Evolutionary conservation across 2,113 vertebrate species (phyloP).

Genomic region (Equus quagga): DNA sequence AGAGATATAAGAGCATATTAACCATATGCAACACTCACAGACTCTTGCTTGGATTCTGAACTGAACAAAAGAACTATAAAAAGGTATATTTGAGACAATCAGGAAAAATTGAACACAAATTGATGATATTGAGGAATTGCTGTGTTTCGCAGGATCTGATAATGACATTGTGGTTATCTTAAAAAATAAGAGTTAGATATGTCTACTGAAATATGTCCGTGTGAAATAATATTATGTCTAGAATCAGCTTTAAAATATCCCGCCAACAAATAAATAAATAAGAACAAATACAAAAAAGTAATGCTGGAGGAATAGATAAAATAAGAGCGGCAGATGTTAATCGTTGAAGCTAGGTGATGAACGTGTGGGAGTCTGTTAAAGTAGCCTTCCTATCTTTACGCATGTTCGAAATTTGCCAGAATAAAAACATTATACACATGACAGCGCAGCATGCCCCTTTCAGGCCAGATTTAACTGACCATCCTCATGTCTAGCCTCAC

Average conservation of each 20-base stretch:
- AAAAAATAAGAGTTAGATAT: background rate
- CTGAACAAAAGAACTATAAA: background rate
- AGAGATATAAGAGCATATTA: background rate
- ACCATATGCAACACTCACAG: background rate
- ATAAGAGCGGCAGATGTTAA: slow-evolving; percentile 46
- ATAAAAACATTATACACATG: background rate
- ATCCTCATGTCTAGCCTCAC: background rate
- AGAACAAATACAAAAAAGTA: background rate
- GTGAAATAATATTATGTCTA: background rate
- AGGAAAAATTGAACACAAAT: slow-evolving; percentile 18
- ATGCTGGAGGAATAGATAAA: background rate
- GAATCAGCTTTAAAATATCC: slow-evolving; percentile 43
- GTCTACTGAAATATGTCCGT: background rate
- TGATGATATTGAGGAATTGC: background rate
- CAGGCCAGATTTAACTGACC: background rate
- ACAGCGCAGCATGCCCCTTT: background rate
- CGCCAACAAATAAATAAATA: slow-evolving; percentile 16
- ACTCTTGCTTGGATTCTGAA: background rate
- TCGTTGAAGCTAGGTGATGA: slow-evolving; percentile 22
- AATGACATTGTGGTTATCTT: background rate
- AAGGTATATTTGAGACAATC: background rate
- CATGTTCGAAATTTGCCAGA: background rate
- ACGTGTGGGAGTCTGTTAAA: background rate
- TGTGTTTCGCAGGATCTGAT: background rate
- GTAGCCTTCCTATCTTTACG: slow-evolving; percentile 42